These are phyloP conservation scores for Coelinius sp. DNA, from an alignment of 2,888 invertebrate genomes.

Conservation along the genomic window DNA sequence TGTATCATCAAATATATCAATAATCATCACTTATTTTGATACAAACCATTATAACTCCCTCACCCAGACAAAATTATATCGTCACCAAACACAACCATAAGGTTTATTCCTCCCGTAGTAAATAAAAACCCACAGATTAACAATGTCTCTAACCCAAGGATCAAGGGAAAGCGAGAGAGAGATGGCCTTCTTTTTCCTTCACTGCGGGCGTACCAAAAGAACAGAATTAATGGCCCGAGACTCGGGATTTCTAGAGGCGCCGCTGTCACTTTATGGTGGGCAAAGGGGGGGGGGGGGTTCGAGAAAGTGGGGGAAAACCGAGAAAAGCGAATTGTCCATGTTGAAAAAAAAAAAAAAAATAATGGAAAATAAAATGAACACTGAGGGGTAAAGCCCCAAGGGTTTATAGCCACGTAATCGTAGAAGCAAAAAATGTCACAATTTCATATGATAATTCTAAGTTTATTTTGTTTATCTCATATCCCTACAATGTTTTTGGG, in stretches of 20 bases:
- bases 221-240: constrained; percentile 35
- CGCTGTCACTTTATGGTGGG: constrained; percentile 6
- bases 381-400: background rate
- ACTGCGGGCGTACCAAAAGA: constrained; percentile 10
- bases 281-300: background rate
- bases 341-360: background rate
- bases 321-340: background rate
- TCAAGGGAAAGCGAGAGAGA: background rate
- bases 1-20: too few relatives aligned
- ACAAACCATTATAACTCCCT: background rate
- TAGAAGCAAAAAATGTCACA: background rate
- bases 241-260: constrained; percentile 24
- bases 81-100: background rate
- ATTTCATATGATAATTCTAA: constrained; percentile 9
- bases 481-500: background rate
- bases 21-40: background rate
- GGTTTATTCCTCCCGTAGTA: background rate
- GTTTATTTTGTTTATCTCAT: background rate
- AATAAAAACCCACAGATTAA: constrained; percentile 8
- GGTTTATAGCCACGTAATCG: background rate
- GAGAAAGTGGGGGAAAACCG: background rate
- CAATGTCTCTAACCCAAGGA: background rate
- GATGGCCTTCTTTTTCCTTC: background rate
- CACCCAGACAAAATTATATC: background rate
- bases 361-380: background rate